phyloP scores from a whole-genome alignment of 2,797 vertebrate species.

The Ataeniobius toweri region DNA sequence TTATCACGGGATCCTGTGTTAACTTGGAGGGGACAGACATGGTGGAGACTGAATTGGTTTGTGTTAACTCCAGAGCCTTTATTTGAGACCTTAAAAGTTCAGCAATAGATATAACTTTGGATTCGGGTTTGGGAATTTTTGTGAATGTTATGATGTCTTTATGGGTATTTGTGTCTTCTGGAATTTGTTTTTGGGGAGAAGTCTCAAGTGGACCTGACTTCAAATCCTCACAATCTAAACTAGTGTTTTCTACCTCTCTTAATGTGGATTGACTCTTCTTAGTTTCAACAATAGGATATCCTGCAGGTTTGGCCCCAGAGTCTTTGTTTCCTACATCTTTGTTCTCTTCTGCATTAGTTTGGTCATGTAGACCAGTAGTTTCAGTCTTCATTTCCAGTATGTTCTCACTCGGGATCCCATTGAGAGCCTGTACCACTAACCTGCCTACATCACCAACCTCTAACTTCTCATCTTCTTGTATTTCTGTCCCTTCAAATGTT shows the following conservation, averaged over 20 bases:
- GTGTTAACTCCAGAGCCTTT: constrained; percentile 50
- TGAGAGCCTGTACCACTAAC: constrained; percentile 21
- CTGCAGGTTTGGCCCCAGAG: background rate
- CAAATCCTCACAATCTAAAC: constrained; percentile 19
- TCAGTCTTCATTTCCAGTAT: constrained; percentile 50
- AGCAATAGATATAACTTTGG: constrained; percentile 65
- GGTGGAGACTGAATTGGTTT: constrained; percentile 15
- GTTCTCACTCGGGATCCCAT: constrained; percentile 31
- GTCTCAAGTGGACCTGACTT: constrained; percentile 9
- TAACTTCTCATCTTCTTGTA: constrained; percentile 54
- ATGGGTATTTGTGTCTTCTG: constrained; percentile 15
- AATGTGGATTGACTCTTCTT: constrained; percentile 15
- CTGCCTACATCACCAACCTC: constrained; percentile 21
- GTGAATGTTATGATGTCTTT: constrained; percentile 23
- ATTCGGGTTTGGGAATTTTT: constrained; percentile 49
- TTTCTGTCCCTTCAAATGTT: constrained; percentile 58
- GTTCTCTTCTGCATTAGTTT: constrained; percentile 20
- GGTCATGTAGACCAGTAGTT: constrained; percentile 9
- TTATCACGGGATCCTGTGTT: constrained; percentile 3
- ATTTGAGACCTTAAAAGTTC: constrained; percentile 72
- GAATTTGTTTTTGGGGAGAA: constrained; percentile 1
- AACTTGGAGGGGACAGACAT: constrained; percentile 14
- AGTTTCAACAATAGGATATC: constrained; percentile 16
- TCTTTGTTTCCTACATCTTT: constrained; percentile 19
- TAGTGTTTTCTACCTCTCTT: constrained; percentile 15